These are phyloP conservation scores for Drosophila sp. DNA, from an alignment of 1,140 invertebrate species.

Conservation along the genomic window DNA sequence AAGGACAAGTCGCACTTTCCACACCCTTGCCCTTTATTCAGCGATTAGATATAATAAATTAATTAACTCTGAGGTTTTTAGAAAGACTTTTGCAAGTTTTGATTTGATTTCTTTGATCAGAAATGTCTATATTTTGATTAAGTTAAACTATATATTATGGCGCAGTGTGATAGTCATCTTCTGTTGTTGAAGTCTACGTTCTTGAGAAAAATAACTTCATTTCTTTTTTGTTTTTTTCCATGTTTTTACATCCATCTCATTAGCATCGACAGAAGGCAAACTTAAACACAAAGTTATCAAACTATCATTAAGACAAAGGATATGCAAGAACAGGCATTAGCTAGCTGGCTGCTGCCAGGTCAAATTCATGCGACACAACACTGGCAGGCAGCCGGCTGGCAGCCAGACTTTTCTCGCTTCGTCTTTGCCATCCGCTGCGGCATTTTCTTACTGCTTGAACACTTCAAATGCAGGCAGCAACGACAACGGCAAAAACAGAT, in stretches of 20 bases:
- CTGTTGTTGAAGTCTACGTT: no score
- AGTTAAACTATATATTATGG: no score
- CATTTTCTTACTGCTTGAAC: slow-evolving; percentile 38
- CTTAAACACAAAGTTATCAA: slow-evolving; percentile 52
- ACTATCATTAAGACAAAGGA: slow-evolving; percentile 50
- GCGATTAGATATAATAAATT: no score
- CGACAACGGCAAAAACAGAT: slow-evolving; percentile 28
- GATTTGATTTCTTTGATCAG: no score
- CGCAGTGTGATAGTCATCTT: no score
- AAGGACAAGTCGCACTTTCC: background rate
- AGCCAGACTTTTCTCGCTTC: slow-evolving; percentile 25
- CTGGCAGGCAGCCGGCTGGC: background rate
- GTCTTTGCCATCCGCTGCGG: slow-evolving; percentile 23
- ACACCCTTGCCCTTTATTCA: background rate
- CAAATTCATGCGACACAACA: background rate
- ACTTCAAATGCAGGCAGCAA: slow-evolving; percentile 54
- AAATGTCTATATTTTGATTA: no score
- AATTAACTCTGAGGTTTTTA: no score
- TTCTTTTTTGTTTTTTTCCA: background rate
- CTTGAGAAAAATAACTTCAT: background rate
- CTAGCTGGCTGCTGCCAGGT: background rate
- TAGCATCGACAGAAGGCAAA: slow-evolving; percentile 19
- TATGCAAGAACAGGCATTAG: slow-evolving; percentile 37
- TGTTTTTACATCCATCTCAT: background rate
- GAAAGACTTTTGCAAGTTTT: no score